Conservation (phyloP, 2,888 invertebrate genomes). For the Ecliptopera silaceata region DNA sequence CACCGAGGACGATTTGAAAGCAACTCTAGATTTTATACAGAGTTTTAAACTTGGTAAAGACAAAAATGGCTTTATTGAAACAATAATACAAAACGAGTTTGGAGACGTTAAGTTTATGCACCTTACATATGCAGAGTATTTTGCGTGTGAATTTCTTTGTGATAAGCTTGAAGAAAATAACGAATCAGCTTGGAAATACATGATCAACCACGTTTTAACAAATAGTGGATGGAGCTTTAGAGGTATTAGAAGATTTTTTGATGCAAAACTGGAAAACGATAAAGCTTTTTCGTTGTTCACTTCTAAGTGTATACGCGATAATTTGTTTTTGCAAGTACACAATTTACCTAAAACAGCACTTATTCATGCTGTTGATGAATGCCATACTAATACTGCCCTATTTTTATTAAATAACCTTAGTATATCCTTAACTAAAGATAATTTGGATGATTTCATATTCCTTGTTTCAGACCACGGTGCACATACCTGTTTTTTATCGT, state of each 20-base stretch:
- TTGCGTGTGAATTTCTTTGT: slow-evolving; percentile 33
- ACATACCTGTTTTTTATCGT: background rate
- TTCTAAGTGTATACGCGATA: background rate
- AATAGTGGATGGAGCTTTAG: too few species aligned
- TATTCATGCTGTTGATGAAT: background rate
- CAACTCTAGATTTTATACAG: background rate
- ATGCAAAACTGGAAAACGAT: slow-evolving; percentile 7
- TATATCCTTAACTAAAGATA: background rate
- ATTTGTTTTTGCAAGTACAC: background rate
- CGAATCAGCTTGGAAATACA: slow-evolving; percentile 1
- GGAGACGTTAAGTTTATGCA: slow-evolving; percentile 38
- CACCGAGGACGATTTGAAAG: background rate
- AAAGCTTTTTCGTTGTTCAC: background rate
- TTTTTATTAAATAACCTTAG: slow-evolving; percentile 4
- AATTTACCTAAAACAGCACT: background rate
- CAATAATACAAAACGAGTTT: slow-evolving; percentile 25
- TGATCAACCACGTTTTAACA: background rate
- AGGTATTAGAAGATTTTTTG: slow-evolving; percentile 2
- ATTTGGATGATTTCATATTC: slow-evolving; percentile 1
- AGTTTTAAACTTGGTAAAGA: slow-evolving; percentile 31
- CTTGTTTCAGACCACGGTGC: background rate
- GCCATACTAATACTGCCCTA: background rate
- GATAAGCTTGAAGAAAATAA: slow-evolving; percentile 17
- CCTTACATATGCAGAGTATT: slow-evolving; percentile 38
- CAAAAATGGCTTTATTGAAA: slow-evolving; percentile 35